Evolutionary conservation across 1,140 invertebrate species (phyloP).

Genomic region (Chelonus insularis): DNA sequence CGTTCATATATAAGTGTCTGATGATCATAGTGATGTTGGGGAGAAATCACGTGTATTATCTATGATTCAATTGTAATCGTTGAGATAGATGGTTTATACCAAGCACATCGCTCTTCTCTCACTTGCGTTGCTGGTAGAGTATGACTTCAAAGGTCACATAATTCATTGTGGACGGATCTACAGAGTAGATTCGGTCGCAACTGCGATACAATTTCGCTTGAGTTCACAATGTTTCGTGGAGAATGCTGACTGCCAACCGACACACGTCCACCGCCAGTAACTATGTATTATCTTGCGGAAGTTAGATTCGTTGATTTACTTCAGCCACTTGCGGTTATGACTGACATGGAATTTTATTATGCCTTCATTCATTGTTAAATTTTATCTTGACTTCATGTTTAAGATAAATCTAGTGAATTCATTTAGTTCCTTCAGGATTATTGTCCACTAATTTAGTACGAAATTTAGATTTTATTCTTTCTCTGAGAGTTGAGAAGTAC

Average conservation of each 20-base stretch:
- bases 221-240: background rate
- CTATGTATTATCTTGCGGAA: background rate
- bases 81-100: constrained; percentile 16
- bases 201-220: constrained; percentile 10
- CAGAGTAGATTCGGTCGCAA: background rate
- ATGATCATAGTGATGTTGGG: background rate
- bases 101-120: background rate
- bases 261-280: background rate
- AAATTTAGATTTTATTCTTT: too few species aligned
- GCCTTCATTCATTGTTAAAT: background rate
- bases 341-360: background rate
- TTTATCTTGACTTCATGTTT: background rate
- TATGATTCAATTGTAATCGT: constrained; percentile 13
- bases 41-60: background rate
- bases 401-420: too few species aligned
- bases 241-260: constrained; percentile 14
- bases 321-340: background rate
- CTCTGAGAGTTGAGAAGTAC: too few species aligned
- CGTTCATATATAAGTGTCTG: constrained; percentile 11
- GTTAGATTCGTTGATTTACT: constrained; percentile 2
- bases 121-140: background rate
- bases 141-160: constrained; percentile 18
- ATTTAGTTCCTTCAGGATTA: too few species aligned
- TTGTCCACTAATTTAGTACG: too few species aligned
- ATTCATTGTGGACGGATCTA: constrained; percentile 9